Conservation (phyloP, 2,113 vertebrate species). For the Taurulus bubalis region DNA sequence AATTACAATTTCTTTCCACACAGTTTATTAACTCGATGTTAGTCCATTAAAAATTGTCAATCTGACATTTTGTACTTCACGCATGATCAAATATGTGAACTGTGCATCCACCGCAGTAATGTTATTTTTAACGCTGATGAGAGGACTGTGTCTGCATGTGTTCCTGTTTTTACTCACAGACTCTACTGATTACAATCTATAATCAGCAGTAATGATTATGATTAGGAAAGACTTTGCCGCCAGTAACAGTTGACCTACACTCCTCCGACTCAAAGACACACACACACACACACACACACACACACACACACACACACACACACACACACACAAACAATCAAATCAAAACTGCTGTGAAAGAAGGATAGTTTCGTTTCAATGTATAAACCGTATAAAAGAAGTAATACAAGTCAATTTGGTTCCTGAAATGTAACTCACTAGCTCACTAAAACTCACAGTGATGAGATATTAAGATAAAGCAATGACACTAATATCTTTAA, state of each 20-base stretch:
- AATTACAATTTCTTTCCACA: conserved; percentile 12
- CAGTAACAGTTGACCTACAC: conserved; percentile 53
- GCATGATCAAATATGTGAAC: not conserved
- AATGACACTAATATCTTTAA: not conserved
- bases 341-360: not conserved
- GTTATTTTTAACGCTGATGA: conserved; percentile 13
- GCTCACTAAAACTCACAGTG: not conserved
- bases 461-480: not conserved
- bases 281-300: conserved; percentile 14
- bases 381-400: not conserved
- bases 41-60: not conserved
- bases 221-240: conserved; percentile 59
- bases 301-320: conserved; percentile 21
- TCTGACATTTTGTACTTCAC: conserved; percentile 17
- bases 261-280: conserved; percentile 22
- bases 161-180: conserved; percentile 4
- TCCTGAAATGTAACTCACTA: not conserved
- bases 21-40: conserved; percentile 9
- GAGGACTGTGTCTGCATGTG: not conserved
- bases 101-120: not conserved
- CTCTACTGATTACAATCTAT: conserved; percentile 59
- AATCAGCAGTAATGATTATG: conserved; percentile 48
- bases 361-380: not conserved
- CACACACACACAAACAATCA: conserved; percentile 2
- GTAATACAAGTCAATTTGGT: not conserved